Base-by-base conservation (phyloP, 2,888 invertebrate genomes). In the Protonemura montana region DNA sequence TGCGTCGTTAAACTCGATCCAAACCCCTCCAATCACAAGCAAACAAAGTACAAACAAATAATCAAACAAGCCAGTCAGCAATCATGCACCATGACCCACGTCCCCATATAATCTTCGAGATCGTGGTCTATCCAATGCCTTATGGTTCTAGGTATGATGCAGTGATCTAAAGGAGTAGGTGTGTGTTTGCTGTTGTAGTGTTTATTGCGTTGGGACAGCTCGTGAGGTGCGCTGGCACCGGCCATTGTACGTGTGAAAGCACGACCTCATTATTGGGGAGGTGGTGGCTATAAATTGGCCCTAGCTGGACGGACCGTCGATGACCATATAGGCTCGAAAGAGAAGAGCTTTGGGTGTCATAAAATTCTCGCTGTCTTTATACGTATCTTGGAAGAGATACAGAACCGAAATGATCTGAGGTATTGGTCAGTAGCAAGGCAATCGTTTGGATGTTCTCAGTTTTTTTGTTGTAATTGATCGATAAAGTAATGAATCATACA, bases 291-390 rank as follows among this genome's bases (percentile, higher is more conserved):
- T 82, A 82, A 82, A 82, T 82, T 82, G 82, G 82, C 26, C 30
- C 29, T n/a, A n/a, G n/a, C n/a, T 26, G 25, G n/a, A 26, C 78
- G 21, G 78, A 13, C 78, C 26, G 78, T 28, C 28, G 78, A 78
- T 78, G 28, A 28, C 26, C 27, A 78, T 78, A 26, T 10, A 5
- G 78, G 78, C 26, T 59, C 59, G 42, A n/a, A 26, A 80, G 77
- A 35, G 16, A 81, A 85, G 85, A 1, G 85, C 85, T 85, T 0
- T 27, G 85, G 85, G 85, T 85, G 81, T 81, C 85, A 35, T 85
- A 85, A 85, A 85, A 29, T 76, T 77, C 78, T 21, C n/a, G 59
- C 59, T 59, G 13, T 21, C 16, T 26, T 76, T 42, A 59, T 59
- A 10, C 6, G 59, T 41, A 41, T 41, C 41, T 41, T 13, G 35